Evolutionary conservation across 2,797 vertebrate species (phyloP), one percentile per base, ranked within the genome.

Genomic region (Catamblyrhynchus diadema): DNA sequence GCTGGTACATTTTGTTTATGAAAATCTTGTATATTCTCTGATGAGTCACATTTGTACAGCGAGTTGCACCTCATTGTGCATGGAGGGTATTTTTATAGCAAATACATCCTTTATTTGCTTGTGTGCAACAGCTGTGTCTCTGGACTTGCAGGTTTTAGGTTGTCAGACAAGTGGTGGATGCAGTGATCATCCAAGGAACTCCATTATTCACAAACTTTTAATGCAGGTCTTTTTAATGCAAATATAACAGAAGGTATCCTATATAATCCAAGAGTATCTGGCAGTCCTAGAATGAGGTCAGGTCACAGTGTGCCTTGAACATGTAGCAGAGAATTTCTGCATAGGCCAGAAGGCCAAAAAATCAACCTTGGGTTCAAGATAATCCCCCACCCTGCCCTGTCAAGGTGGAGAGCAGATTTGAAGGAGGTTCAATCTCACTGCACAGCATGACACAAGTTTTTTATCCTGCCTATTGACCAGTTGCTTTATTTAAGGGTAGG

Each of bases 301-400:
- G 33, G 22, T 53, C 53, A 78, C 6, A 47, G 41, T 2, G 4
- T 47, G n/a, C 22, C 32, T 73, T 73, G 35, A 66, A 47, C 8
- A 33, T 0, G 1, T 42, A 57, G 20, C 47, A 59, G 45, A 91
- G 60, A 39, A 41, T 66, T 73, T 92, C 51, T 73, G 48, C 32
- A 4, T 8, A 21, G 35, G 10, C 15, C 30, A 61, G 42, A 61
- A 79, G 17, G 23, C 30, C 35, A 56, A 44, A 83, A 67, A 12
- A 7, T 44, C 18, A 6, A 1, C 6, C 24, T 32, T 39, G 56
- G 16, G 2, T 14, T 59, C 57, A 64, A 56, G 4, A 27, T 5
- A 70, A 82, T 14, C 14, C 35, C 35, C 21, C 10, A 51, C 14
- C 6, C 12, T 0, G 0, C 6, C 5, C 8, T 8, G 1, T 19